Evolutionary conservation across 2,797 vertebrate species (phyloP), one percentile per base, ranked within the genome.

Genomic region (Peromyscus nudipes): DNA sequence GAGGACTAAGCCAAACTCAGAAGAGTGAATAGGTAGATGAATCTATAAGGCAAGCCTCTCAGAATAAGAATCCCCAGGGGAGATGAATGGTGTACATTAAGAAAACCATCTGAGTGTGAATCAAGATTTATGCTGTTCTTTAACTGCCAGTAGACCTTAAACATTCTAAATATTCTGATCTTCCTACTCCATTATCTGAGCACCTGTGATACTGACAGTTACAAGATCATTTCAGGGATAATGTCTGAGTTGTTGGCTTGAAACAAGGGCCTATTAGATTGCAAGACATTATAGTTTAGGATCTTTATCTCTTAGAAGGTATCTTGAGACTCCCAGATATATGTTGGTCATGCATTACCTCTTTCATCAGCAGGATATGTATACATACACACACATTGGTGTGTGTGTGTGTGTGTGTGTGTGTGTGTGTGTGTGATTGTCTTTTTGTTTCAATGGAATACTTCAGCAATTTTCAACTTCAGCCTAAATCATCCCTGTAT

Each of bases 191-290:
- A 25, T 92, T 46, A 55, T 91, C 43, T 9, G 4, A 81, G 17
- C 25, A 89, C 17, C 17, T 81, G 37, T 86, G 52, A n/a, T 81
- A 37, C 31, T 92, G 71, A 65, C 23, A 83, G 64, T 23, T 80
- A 46, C 12, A 89, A n/a, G 37, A 19, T 40, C 77, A 75, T 69
- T 92, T 1, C 34, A 64, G 96, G 31, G 5, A 49, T 75, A 95
- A 31, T 71, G 13, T 13, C 64, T 71, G 81, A 75, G 12, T 69
- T 46, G 37, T 46, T 62, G 0, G 16, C 84, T 89, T 92, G 46
- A 77, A 77, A 79, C 69, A 57, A 81, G 6, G 3, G 12, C 49
- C n/a, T 91, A n/a, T 82, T 75, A 83, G 88, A 97, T 86, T 31
- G 29, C 8, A 31, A 91, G 40, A 1, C 21, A 57, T 55, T 93